phyloP scores from a whole-genome alignment of 2,797 vertebrate genomes.

The Acestrorhynchus altus region DNA sequence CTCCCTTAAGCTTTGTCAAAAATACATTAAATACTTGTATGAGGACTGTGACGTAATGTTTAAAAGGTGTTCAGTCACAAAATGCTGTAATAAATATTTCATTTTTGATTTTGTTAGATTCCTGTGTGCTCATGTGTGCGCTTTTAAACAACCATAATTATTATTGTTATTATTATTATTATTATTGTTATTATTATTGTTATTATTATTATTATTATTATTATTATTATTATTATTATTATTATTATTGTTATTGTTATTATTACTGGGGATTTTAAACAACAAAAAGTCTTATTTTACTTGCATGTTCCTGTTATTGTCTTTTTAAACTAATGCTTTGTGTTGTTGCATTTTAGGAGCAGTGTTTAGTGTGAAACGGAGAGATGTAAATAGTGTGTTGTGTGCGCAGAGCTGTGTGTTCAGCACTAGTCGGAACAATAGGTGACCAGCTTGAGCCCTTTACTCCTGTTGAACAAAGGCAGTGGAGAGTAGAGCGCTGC shows the following conservation, averaged over 20 bases:
- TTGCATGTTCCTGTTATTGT: too few relatives aligned
- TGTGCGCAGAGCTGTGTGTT: background rate
- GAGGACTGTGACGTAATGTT: constrained; percentile 99
- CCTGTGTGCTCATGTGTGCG: constrained; percentile 84
- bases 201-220: constrained; percentile 2
- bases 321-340: background rate
- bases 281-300: too few relatives aligned
- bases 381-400: background rate
- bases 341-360: background rate
- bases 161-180: constrained; percentile 35
- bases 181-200: constrained; percentile 45
- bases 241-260: too few relatives aligned
- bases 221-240: constrained; percentile 10
- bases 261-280: too few relatives aligned
- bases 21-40: constrained; percentile 99
- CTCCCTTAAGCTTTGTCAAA: constrained; percentile 99
- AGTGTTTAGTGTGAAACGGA: background rate
- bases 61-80: constrained; percentile 99
- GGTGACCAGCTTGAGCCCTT: constrained; percentile 50
- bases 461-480: constrained; percentile 47
- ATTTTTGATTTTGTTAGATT: constrained; percentile 99
- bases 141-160: background rate
- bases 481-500: constrained; percentile 64
- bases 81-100: constrained; percentile 99
- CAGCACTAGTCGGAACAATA: constrained; percentile 60